Conservation (phyloP, 2,797 vertebrate species). For the Mallotus villosus region DNA sequence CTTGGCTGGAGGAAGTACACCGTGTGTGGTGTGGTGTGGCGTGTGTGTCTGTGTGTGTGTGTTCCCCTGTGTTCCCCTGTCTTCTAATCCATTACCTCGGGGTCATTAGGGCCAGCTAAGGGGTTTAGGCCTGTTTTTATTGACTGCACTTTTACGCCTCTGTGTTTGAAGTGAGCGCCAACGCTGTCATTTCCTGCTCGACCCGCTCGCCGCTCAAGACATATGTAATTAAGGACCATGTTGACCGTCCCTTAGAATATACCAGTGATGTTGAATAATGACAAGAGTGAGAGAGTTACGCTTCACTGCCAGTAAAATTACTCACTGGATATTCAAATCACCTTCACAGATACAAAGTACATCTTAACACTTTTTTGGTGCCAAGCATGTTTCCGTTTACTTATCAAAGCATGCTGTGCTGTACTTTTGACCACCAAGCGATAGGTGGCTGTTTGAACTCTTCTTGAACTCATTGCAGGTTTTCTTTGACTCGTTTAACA, state of each 20-base stretch:
- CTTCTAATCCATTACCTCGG: constrained; percentile 55
- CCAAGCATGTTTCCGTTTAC: constrained; percentile 32
- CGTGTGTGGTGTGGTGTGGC: not conserved
- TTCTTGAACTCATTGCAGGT: too few species aligned
- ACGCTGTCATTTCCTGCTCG: constrained; percentile 68
- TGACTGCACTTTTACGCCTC: constrained; percentile 63
- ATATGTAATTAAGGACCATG: constrained; percentile 67
- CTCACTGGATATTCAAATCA: constrained; percentile 47
- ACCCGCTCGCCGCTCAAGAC: constrained; percentile 55
- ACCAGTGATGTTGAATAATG: constrained; percentile 59
- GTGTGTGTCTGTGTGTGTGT: not conserved
- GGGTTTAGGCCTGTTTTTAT: constrained; percentile 63
- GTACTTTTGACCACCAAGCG: constrained; percentile 23
- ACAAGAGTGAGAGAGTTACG: constrained; percentile 31
- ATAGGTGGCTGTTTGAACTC: constrained; percentile 16
- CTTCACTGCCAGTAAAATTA: constrained; percentile 60
- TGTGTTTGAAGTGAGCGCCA: constrained; percentile 66
- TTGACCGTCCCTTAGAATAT: constrained; percentile 49
- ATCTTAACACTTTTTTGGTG: constrained; percentile 46
- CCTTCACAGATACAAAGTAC: constrained; percentile 50
- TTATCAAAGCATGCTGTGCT: constrained; percentile 42
- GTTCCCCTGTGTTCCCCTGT: constrained; percentile 25
- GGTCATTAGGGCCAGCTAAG: constrained; percentile 47
- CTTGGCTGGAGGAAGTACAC: constrained; percentile 1
- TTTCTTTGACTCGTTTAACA: not conserved